phyloP scores from a whole-genome alignment of 2,113 vertebrate genomes.

The Platanista minor region DNA sequence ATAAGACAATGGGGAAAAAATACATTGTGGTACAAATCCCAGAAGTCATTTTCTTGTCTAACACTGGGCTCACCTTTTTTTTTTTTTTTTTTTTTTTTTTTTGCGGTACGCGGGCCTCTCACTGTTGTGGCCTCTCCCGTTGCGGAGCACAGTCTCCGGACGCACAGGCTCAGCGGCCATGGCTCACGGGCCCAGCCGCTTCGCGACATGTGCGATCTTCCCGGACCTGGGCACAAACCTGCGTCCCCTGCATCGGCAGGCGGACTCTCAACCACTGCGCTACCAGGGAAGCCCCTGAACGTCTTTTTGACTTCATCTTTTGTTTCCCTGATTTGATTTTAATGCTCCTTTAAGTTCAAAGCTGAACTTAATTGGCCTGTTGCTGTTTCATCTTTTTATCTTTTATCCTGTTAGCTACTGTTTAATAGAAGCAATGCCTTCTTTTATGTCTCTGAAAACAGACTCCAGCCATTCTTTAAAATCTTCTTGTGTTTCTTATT shows the following conservation, averaged over 20 bases:
- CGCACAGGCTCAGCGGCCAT: too few relatives aligned
- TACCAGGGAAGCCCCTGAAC: too few relatives aligned
- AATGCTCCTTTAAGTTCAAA: neutral
- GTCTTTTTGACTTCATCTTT: neutral
- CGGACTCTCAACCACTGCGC: too few relatives aligned
- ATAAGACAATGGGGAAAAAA: too few relatives aligned
- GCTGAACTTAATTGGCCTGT: neutral
- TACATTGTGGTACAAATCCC: neutral
- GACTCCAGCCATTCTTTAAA: neutral
- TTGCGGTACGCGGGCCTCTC: too few relatives aligned
- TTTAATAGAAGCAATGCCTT: neutral
- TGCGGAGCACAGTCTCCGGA: too few relatives aligned
- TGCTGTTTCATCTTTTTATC: neutral
- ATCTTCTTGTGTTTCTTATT: neutral
- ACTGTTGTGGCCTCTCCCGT: too few relatives aligned
- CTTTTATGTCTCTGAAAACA: constrained; percentile 25
- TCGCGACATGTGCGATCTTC: too few relatives aligned
- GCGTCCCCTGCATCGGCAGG: too few relatives aligned
- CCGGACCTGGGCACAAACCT: too few relatives aligned
- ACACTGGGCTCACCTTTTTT: too few relatives aligned
- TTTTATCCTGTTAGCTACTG: neutral
- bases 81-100: neutral
- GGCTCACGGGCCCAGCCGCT: too few relatives aligned
- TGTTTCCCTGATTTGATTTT: neutral
- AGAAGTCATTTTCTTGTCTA: neutral